Conservation (phyloP, 2,113 vertebrate genomes). For the Campylomormyrus numenius region DNA sequence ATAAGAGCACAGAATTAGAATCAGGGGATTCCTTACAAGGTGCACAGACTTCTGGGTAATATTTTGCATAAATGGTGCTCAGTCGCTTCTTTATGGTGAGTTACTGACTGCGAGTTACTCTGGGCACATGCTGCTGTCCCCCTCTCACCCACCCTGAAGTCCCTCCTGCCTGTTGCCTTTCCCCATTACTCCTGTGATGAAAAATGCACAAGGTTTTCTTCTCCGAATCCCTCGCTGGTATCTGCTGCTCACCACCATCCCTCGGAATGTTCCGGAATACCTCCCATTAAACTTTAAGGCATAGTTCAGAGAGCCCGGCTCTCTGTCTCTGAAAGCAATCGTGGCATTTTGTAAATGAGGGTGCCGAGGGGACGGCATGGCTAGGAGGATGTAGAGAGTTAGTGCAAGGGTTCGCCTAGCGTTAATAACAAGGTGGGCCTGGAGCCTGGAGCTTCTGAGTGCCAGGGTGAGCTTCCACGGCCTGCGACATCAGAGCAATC, state of each 20-base stretch:
- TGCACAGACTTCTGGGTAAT: neutral
- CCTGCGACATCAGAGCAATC: neutral
- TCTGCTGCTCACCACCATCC: neutral
- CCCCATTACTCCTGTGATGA: slow-evolving; percentile 13
- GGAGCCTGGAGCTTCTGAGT: neutral
- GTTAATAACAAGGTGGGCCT: neutral
- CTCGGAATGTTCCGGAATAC: slow-evolving; percentile 16
- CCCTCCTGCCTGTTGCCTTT: neutral
- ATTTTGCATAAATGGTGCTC: neutral
- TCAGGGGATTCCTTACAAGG: neutral
- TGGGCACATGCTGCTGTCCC: neutral
- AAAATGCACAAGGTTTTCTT: slow-evolving; percentile 15
- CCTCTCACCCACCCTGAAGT: neutral
- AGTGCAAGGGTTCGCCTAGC: neutral
- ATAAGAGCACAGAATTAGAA: neutral
- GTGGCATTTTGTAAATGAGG: slow-evolving; percentile 23
- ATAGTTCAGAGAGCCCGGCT: slow-evolving; percentile 16
- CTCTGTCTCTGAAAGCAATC: slow-evolving; percentile 11
- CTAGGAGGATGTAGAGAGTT: neutral
- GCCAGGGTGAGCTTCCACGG: neutral
- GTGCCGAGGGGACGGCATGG: neutral
- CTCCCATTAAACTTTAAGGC: slow-evolving; percentile 34
- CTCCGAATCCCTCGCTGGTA: slow-evolving; percentile 8
- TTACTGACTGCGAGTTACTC: neutral
- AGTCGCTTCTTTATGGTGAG: neutral